A percentile compares a stretch with the other conserved stretches of the same genome.
Evolutionary conservation across 1,140 invertebrate genomes (phyloP).

Genomic region (Drosophila pseudoobscura): DNA sequence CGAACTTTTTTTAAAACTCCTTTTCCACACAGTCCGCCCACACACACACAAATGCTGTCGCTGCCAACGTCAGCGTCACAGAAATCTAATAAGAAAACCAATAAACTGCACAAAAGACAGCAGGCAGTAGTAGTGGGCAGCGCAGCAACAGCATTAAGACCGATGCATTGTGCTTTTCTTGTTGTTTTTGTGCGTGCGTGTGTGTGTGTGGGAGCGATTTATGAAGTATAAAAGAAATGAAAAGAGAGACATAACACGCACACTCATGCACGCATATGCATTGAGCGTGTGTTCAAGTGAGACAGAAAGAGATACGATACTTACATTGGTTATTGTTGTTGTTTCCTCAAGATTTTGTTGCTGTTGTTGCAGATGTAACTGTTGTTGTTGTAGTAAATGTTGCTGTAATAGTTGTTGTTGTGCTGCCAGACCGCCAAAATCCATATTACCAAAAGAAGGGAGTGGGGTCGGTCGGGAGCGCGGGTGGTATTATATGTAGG

Average conservation of each 20-base stretch:
- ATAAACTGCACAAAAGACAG: conserved; percentile 39
- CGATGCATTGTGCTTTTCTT: not conserved
- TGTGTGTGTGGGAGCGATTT: conserved; percentile 62
- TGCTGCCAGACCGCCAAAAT: conserved; percentile 77
- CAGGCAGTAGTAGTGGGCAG: not conserved
- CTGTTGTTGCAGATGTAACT: conserved; percentile 47
- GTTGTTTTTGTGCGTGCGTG: conserved; percentile 8
- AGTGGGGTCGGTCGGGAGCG: conserved; percentile 13
- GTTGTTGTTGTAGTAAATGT: conserved; percentile 42
- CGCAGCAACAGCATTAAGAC: no score
- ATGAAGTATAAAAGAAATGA: conserved; percentile 70
- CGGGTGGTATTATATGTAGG: conserved; percentile 17
- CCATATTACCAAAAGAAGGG: conserved; percentile 61
- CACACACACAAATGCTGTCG: not conserved
- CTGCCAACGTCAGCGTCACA: conserved; percentile 41
- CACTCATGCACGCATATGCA: conserved; percentile 5
- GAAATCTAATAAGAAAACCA: conserved; percentile 71
- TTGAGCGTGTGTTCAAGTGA: no score
- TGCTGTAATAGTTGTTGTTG: conserved; percentile 66
- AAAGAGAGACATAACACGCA: conserved; percentile 44
- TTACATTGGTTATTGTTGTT: conserved; percentile 78
- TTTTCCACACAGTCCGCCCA: not conserved
- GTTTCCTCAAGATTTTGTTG: conserved; percentile 69
- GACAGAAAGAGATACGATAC: conserved; percentile 43
- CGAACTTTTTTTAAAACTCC: no score